phyloP scores from a whole-genome alignment of 2,888 invertebrate genomes.

The Hirtodrosophila histrioides region DNA sequence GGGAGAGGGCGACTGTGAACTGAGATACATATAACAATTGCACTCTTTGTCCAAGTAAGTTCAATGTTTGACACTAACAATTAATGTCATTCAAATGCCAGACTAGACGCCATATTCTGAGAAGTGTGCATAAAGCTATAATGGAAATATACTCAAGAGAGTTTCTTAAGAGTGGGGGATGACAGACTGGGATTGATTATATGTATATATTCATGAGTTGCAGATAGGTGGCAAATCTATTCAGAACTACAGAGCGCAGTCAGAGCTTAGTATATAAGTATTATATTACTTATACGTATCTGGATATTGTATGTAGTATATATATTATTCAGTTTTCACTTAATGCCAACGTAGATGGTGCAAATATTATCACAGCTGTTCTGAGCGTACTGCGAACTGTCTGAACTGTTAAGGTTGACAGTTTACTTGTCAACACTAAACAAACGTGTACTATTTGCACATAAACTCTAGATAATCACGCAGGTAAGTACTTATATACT shows the following conservation, averaged over 20 bases:
- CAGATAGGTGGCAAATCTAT: no score
- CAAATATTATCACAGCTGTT: slow-evolving; percentile 62
- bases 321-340: slow-evolving; percentile 1
- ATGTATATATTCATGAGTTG: neutral
- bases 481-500: slow-evolving; percentile 12
- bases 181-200: neutral
- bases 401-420: slow-evolving; percentile 6
- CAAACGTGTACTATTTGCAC: slow-evolving; percentile 4
- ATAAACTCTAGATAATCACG: slow-evolving; percentile 21
- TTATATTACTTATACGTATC: no score
- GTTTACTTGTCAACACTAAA: slow-evolving; percentile 11
- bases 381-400: slow-evolving; percentile 2
- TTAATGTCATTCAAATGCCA: slow-evolving; percentile 46
- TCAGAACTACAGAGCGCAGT: no score
- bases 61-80: slow-evolving; percentile 43
- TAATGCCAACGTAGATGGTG: neutral
- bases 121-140: slow-evolving; percentile 7
- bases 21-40: slow-evolving; percentile 33
- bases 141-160: neutral
- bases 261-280: neutral
- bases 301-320: neutral
- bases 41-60: slow-evolving; percentile 47
- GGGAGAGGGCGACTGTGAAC: neutral
- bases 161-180: slow-evolving; percentile 1
- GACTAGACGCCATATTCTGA: slow-evolving; percentile 19